phyloP scores from a whole-genome alignment of 2,113 vertebrate species.

The Syrmaticus mikado region DNA sequence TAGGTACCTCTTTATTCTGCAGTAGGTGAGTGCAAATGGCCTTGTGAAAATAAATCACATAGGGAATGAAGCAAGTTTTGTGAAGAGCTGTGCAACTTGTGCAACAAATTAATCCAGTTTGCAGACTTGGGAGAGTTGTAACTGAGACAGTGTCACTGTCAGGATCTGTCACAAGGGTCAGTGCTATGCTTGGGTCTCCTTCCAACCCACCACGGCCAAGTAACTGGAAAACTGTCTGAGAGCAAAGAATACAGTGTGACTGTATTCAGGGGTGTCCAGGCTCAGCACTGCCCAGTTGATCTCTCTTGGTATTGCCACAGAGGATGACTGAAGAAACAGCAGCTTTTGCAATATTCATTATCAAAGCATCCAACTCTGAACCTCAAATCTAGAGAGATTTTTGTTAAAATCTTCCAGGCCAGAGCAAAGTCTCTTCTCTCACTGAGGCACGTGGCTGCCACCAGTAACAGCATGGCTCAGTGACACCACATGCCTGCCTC shows the following conservation, averaged over 20 bases:
- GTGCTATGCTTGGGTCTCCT: background rate
- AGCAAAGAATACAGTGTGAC: background rate
- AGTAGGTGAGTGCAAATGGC: background rate
- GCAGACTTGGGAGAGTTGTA: background rate
- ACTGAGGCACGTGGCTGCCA: background rate
- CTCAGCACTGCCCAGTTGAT: background rate
- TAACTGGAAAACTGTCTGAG: background rate
- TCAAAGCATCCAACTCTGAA: background rate
- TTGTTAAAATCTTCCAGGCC: background rate
- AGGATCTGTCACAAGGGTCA: background rate
- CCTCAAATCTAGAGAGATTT: background rate
- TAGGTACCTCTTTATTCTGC: background rate
- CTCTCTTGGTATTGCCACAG: background rate
- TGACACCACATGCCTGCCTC: fast-evolving
- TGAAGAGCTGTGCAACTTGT: background rate
- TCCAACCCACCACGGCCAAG: background rate
- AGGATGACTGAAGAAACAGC: background rate
- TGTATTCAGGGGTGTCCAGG: background rate
- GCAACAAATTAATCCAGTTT: background rate
- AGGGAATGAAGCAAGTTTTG: background rate
- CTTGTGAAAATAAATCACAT: background rate
- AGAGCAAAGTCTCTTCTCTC: background rate
- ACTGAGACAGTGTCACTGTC: background rate
- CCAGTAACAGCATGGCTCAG: background rate
- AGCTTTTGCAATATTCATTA: background rate